Conservation (phyloP, 2,888 invertebrate genomes). For the Tenodera sinensis region DNA sequence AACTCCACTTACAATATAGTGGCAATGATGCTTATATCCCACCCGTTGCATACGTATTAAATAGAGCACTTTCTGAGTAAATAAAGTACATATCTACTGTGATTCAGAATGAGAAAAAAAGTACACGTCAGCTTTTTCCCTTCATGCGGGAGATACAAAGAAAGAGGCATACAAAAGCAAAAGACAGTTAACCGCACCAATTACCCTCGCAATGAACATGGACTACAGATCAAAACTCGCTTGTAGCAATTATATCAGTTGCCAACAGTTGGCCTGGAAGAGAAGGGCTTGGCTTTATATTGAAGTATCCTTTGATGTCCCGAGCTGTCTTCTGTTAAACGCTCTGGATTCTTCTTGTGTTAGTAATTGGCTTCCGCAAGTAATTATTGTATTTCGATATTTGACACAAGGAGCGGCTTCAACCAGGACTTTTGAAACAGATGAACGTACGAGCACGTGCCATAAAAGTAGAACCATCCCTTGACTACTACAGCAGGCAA, state of each 20-base stretch:
- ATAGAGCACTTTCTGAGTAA: too few species aligned
- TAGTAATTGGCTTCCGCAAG: not conserved
- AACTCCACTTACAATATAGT: too few species aligned
- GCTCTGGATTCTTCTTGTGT: not conserved
- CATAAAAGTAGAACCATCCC: not conserved
- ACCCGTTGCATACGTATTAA: too few species aligned
- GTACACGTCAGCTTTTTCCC: not conserved
- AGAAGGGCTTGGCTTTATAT: not conserved
- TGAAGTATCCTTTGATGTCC: not conserved
- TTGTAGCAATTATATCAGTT: not conserved
- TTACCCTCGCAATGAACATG: not conserved
- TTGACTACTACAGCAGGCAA: not conserved
- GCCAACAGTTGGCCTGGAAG: not conserved
- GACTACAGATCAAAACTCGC: not conserved
- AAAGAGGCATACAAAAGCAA: not conserved
- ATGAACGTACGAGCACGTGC: not conserved
- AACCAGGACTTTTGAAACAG: not conserved
- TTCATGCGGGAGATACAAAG: not conserved
- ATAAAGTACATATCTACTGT: too few species aligned
- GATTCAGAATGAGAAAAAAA: too few species aligned
- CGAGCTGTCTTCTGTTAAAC: not conserved
- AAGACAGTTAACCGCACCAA: not conserved
- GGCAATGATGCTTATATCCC: too few species aligned
- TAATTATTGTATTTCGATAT: not conserved
- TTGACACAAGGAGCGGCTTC: not conserved